These are phyloP conservation scores for Toxostoma redivivum DNA, from an alignment of 2,113 vertebrate species.

Conservation along the genomic window DNA sequence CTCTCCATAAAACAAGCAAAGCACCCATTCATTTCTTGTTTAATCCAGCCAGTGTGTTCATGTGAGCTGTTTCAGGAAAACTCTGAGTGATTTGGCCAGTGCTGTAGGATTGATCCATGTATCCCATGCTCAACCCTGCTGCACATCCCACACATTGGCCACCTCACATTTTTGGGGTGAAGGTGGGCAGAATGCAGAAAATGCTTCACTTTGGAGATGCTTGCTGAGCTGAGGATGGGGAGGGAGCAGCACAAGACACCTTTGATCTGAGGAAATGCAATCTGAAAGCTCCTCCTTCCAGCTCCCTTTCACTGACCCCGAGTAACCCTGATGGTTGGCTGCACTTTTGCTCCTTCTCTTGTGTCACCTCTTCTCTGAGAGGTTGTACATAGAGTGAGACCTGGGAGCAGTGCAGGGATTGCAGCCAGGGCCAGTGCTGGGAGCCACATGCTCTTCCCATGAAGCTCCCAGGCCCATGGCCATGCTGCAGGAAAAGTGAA, in stretches of 20 bases:
- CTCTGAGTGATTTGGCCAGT: not conserved
- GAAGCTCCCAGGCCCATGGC: not conserved
- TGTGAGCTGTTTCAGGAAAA: not conserved
- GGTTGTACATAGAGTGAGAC: not conserved
- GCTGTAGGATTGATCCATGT: not conserved
- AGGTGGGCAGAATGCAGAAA: not conserved
- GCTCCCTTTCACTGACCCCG: not conserved
- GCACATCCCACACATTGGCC: not conserved
- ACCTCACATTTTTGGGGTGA: not conserved
- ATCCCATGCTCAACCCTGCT: not conserved
- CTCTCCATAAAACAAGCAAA: not conserved
- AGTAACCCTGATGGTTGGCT: not conserved
- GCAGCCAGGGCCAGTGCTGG: not conserved
- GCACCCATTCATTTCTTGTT: not conserved
- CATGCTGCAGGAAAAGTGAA: not conserved
- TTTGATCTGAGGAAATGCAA: constrained; percentile 18
- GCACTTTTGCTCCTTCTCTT: not conserved
- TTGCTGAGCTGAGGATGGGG: not conserved
- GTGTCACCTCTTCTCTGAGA: not conserved
- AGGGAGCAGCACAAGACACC: not conserved
- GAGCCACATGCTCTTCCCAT: not conserved
- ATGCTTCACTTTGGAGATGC: not conserved
- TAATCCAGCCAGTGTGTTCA: not conserved
- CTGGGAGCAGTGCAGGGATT: not conserved
- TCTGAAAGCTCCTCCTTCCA: not conserved